Evolutionary conservation across 2,888 invertebrate species (phyloP), one percentile per base, ranked within the genome.

Genomic region (Trichogramma dendrolimi): DNA sequence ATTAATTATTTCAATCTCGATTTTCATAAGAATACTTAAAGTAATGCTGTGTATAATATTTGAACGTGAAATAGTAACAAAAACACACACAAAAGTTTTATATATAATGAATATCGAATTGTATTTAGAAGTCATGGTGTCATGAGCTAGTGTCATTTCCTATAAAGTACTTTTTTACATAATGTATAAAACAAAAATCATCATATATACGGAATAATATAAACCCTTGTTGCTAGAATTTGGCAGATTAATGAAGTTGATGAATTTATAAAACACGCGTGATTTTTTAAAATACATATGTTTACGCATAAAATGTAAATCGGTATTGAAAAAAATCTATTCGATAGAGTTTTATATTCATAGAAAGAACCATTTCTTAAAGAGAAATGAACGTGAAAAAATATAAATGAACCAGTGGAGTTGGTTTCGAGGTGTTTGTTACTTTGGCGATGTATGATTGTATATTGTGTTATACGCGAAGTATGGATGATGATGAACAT

Each of bases 1-100:
- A 75, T 75, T 76, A 75, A 75, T 73, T 67, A 51, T 71, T 66
- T 72, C 68, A 67, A 65, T 70, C 69, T 69, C 59, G 62, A 67
- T 69, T 61, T 62, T 64, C 66, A 53, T 65, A 62, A 62, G 55
- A 67, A 60, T 64, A 63, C 63, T 62, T 44, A 61, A 40, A 67
- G 55, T 63, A 65, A 67, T 63, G 63, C 59, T 67, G 56, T 67
- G 65, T 59, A 62, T 64, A 65, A 57, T 62, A 65, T 53, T 60
- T 42, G 59, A 62, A 50, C 65, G 52, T 48, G 51, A 63, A 55
- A 47, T 39, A 47, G 60, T 27, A 47, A 40, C 40, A 54, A 49
- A 57, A 54, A 47, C 60, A 61, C 14, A 59, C 51, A 61, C 61
- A 65, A 59, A 49, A 59, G 62, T 27, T 27, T 55, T 60, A 65